phyloP scores from a whole-genome alignment of 2,797 vertebrate genomes.

The Notolabrus celidotus region DNA sequence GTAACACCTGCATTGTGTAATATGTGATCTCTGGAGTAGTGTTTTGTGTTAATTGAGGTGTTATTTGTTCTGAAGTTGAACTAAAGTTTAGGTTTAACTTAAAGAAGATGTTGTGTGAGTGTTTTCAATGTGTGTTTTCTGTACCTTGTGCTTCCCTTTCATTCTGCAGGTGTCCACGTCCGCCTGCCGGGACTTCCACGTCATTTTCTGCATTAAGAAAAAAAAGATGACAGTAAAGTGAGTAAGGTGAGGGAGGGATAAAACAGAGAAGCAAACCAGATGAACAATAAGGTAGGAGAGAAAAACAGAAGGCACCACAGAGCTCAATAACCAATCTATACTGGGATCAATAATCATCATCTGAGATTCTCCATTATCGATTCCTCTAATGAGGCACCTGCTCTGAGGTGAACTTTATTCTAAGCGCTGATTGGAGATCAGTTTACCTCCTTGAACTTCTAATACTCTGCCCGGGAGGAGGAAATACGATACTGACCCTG shows the following conservation, averaged over 20 bases:
- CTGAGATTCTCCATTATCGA: constrained; percentile 59
- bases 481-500: constrained; percentile 62
- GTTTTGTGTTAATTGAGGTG: no score
- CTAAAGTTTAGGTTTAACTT: no score
- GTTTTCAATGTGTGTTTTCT: constrained; percentile 7
- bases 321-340: constrained; percentile 68
- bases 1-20: not conserved
- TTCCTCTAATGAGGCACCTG: constrained; percentile 59
- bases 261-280: constrained; percentile 15
- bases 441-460: constrained; percentile 67
- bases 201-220: constrained; percentile 90
- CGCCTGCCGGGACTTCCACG: constrained; percentile 98
- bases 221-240: constrained; percentile 1
- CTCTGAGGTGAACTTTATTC: constrained; percentile 67
- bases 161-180: constrained; percentile 99
- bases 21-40: not conserved
- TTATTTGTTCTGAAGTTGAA: no score
- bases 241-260: not conserved
- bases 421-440: constrained; percentile 57
- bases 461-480: constrained; percentile 47
- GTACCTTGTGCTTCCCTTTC: constrained; percentile 99
- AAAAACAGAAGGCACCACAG: constrained; percentile 7
- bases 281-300: constrained; percentile 29
- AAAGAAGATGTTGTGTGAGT: not conserved
- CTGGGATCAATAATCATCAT: constrained; percentile 74